Evolutionary conservation across 2,888 invertebrate genomes (phyloP), one percentile per base, ranked within the genome.

Genomic region (Andricus quercusramuli): DNA sequence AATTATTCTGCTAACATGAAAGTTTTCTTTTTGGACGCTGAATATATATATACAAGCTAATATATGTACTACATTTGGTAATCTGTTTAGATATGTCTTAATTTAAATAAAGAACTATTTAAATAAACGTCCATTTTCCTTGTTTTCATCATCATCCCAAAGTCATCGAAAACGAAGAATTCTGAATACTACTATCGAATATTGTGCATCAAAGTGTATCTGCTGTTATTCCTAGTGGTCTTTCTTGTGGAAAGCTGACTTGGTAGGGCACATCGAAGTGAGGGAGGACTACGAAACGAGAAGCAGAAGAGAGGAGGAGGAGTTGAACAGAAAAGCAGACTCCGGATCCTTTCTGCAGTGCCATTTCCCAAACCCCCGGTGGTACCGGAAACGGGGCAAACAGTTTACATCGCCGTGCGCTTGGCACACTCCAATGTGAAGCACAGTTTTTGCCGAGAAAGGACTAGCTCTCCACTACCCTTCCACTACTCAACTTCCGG

Each of bases 301-400:
- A 74, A 44, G 65, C 25, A 78, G 64, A 29, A 32, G 62, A 70
- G 77, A 80, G 78, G 80, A 67, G 68, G 64, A 29, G 25, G 59
- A 66, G 29, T 44, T n/a, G 79, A 79, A 64, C 77, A 80, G 81
- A 80, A 79, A 80, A 82, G 78, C 79, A 81, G 47, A 78, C 82
- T 78, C 78, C 82, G 83, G 74, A 81, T 81, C 79, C 80, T 82
- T 84, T 79, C 80, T 80, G 79, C 83, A 83, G 82, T 79, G 86
- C 86, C 85, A 89, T 88, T 89, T 90, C 84, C 86, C 81, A 84
- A 79, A 82, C 80, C 78, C 84, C 86, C 87, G 88, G 80, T 82
- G 83, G 80, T 84, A 79, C 81, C 84, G 89, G 89, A 90, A 89
- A 85, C 86, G 86, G 83, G 82, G 88, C 86, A 87, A 90, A 90